Percentiles rank a stretch among this genome's conserved stretches.
Evolutionary conservation across 2,113 vertebrate genomes (phyloP).

Genomic region (Ellobius talpinus): DNA sequence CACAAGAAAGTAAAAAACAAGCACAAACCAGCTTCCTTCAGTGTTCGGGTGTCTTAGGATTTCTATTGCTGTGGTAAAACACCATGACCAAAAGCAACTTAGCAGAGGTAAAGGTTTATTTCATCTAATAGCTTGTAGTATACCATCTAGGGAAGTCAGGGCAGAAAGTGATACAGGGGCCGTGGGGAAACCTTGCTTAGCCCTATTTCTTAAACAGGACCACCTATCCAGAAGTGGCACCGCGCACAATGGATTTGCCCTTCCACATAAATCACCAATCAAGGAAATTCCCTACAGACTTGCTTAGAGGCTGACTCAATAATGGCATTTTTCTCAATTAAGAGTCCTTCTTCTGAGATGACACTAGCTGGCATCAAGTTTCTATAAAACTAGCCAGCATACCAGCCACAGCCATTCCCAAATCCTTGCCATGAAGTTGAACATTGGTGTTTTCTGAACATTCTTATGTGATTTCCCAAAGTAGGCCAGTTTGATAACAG

Average conservation of each 20-base stretch:
- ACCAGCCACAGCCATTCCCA: neutral
- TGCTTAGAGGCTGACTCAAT: too few species aligned
- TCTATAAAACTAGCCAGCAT: neutral
- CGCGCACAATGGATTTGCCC: neutral
- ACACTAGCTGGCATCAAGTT: neutral
- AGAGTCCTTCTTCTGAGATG: neutral
- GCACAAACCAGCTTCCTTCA: neutral
- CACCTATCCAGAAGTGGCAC: neutral
- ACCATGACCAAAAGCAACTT: neutral
- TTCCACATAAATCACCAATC: neutral
- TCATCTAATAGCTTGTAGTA: neutral
- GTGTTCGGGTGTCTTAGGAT: neutral
- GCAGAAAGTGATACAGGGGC: neutral
- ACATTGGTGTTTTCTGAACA: conserved; percentile 18
- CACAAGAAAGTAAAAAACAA: neutral
- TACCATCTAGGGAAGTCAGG: neutral
- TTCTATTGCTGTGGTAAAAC: neutral
- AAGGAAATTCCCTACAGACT: neutral
- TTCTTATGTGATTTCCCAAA: neutral
- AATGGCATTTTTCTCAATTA: too few species aligned
- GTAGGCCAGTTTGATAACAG: neutral
- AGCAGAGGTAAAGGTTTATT: neutral
- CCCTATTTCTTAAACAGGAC: neutral
- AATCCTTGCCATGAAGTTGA: neutral
- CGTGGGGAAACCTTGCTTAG: neutral